These are phyloP conservation scores for Amblyjoppa proteus DNA, from an alignment of 2,888 invertebrate species.

Conservation along the genomic window DNA sequence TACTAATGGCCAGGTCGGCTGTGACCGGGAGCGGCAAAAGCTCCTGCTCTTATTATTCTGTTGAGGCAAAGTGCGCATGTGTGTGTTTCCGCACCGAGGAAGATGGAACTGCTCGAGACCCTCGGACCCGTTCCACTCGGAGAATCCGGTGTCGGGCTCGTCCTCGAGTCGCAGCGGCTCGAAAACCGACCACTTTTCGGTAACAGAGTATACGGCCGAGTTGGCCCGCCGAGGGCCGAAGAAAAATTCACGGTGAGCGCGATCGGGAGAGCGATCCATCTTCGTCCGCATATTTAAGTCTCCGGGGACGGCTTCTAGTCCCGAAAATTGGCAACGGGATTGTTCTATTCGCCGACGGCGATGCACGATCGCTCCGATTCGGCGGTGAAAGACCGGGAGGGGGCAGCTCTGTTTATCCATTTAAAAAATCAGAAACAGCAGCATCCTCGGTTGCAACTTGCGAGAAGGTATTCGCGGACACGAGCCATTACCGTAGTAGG, in stretches of 20 bases:
- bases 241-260: conserved; percentile 44
- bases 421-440: conserved; percentile 13
- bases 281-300: conserved; percentile 49
- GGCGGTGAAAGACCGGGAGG: not conserved
- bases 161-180: conserved; percentile 16
- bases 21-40: conserved; percentile 40
- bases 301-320: not conserved
- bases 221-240: conserved; percentile 20
- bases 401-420: too few species aligned
- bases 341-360: conserved; percentile 7
- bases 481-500: conserved; percentile 82
- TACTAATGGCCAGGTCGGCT: conserved; percentile 75
- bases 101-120: conserved; percentile 4
- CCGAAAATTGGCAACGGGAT: conserved; percentile 8
- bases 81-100: not conserved
- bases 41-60: conserved; percentile 19
- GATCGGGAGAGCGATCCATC: conserved; percentile 57
- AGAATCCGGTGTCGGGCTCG: conserved; percentile 8
- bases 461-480: conserved; percentile 75
- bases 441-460: conserved; percentile 57
- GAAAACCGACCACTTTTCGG: conserved; percentile 18
- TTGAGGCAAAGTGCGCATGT: not conserved
- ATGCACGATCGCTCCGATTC: conserved; percentile 42
- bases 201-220: conserved; percentile 19
- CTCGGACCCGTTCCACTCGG: conserved; percentile 47